Percentiles rank a stretch among this genome's conserved stretches.
Conservation (phyloP, 2,888 invertebrate species). For the Limenitis camilla region DNA sequence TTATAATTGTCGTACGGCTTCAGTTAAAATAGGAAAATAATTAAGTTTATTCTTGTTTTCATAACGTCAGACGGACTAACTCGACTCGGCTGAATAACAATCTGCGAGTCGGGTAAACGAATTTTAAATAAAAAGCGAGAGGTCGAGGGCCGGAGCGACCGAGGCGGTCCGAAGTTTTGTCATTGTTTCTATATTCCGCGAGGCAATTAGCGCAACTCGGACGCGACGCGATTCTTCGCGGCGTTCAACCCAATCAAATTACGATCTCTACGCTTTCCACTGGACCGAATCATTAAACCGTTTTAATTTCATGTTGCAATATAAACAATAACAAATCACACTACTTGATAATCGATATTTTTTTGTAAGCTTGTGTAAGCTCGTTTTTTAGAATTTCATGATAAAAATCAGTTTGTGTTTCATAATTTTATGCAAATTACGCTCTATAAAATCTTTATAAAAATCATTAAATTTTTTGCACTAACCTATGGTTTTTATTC, state of each 20-base stretch:
- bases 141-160: conserved; percentile 48
- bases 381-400: background rate
- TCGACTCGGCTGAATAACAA: conserved; percentile 59
- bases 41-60: conserved; percentile 59
- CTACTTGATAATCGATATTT: conserved; percentile 14
- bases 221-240: conserved; percentile 45
- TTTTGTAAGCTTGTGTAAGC: background rate
- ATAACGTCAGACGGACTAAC: conserved; percentile 45
- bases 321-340: conserved; percentile 57
- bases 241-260: conserved; percentile 60
- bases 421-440: no score
- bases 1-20: conserved; percentile 33
- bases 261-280: conserved; percentile 39
- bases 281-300: conserved; percentile 46
- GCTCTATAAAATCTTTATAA: no score
- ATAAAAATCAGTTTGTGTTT: no score
- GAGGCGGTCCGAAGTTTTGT: conserved; percentile 63
- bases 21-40: conserved; percentile 47
- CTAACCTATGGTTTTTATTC: no score
- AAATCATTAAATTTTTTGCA: no score
- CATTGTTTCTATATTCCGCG: conserved; percentile 71
- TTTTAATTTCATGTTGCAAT: conserved; percentile 45
- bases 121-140: conserved; percentile 70
- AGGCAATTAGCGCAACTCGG: conserved; percentile 68
- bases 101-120: conserved; percentile 64